These are phyloP conservation scores for Amiota communis DNA, from an alignment of 2,888 invertebrate species.

Conservation along the genomic window DNA sequence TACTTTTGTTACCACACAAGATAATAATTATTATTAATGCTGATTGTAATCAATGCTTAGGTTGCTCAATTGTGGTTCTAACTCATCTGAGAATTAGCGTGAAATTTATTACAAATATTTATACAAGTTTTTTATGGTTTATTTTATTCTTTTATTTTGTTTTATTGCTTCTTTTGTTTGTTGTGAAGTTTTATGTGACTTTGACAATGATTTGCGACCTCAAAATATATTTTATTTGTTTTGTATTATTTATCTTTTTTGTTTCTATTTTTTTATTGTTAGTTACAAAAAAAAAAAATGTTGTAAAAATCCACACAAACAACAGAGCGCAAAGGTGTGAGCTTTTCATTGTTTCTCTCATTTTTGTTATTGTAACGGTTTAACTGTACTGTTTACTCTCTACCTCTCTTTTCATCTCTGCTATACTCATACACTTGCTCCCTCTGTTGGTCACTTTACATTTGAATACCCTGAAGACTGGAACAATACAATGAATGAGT, in stretches of 20 bases:
- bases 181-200: constrained; percentile 33
- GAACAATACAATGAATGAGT: constrained; percentile 10
- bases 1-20: no score
- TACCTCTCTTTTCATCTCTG: not conserved
- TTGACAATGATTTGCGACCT: constrained; percentile 39
- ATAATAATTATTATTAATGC: no score
- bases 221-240: constrained; percentile 29
- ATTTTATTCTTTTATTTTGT: constrained; percentile 29
- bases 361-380: constrained; percentile 57
- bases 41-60: no score
- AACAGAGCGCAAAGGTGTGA: not conserved
- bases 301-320: not conserved
- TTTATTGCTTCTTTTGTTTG: not conserved
- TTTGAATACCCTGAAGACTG: constrained; percentile 54
- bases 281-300: not conserved
- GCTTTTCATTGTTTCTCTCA: constrained; percentile 15
- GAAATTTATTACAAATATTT: constrained; percentile 43
- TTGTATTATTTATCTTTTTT: constrained; percentile 28
- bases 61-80: constrained; percentile 23
- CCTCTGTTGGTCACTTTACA: constrained; percentile 62
- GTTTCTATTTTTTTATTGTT: constrained; percentile 48
- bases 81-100: constrained; percentile 57
- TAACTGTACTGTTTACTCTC: not conserved
- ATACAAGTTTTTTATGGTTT: not conserved
- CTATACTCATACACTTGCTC: not conserved